Evolutionary conservation across 1,140 invertebrate genomes (phyloP).

Genomic region (Sitobion miscanthi): DNA sequence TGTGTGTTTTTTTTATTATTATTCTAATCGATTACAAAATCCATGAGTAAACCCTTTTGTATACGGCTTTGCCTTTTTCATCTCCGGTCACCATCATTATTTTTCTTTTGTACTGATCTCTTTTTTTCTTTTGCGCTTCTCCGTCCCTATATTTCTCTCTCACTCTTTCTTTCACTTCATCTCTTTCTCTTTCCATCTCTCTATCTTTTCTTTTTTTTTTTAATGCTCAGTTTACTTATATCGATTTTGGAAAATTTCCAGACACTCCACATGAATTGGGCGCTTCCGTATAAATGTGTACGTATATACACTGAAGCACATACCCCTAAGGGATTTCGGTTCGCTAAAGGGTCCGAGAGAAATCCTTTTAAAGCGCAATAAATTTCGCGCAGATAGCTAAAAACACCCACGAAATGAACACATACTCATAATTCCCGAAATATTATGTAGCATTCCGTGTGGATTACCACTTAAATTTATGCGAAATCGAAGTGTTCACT

Average conservation of each 20-base stretch:
- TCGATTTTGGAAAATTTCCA: conserved; percentile 53
- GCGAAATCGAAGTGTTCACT: neutral
- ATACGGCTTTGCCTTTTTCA: conserved; percentile 40
- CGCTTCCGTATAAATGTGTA: conserved; percentile 21
- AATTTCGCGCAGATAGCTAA: conserved; percentile 39
- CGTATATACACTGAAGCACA: neutral
- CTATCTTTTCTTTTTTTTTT: conserved; percentile 1
- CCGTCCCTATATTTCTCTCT: neutral
- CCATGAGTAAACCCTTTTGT: conserved; percentile 37
- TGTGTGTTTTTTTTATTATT: conserved; percentile 2
- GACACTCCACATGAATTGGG: conserved; percentile 30
- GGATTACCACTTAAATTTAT: conserved; percentile 32
- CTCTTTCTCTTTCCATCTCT: neutral
- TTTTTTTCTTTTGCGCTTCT: neutral
- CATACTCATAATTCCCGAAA: conserved; percentile 50
- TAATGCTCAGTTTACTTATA: conserved; percentile 39
- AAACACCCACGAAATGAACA: conserved; percentile 44
- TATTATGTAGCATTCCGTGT: conserved; percentile 36
- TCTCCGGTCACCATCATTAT: conserved; percentile 41
- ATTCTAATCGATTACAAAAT: conserved; percentile 36
- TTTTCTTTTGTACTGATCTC: conserved; percentile 37
- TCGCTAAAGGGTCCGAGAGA: conserved; percentile 34
- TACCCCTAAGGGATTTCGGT: conserved; percentile 48
- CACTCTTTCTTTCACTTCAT: neutral
- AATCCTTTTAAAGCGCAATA: conserved; percentile 50